A percentile compares a stretch with the other conserved stretches of the same genome.
phyloP scores from a whole-genome alignment of 37 sponge, comb jelly and placozoan species.

The Cliona cf. orientalis region DNA sequence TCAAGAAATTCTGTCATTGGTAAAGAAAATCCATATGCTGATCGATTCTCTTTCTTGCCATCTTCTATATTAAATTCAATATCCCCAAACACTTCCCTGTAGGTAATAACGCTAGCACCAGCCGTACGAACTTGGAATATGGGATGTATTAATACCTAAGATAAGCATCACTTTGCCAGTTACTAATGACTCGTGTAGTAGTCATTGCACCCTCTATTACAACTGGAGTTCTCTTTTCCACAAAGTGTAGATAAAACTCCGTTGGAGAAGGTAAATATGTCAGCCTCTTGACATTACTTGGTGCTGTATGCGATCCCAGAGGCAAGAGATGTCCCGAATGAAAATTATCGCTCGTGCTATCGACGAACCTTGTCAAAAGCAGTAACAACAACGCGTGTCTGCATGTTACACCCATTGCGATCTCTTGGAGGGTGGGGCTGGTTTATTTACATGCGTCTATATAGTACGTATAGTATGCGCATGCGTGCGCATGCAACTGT shows the following conservation, averaged over 20 bases:
- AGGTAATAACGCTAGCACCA: too few species aligned
- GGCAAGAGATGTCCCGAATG: slow-evolving; percentile 83
- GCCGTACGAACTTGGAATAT: too few species aligned
- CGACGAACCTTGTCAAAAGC: too few species aligned
- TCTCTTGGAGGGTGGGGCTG: too few species aligned
- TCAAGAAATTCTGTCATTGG: slow-evolving; percentile 56
- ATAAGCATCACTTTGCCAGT: slow-evolving; percentile 75
- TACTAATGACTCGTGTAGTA: background rate
- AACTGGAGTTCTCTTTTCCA: slow-evolving; percentile 40
- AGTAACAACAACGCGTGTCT: too few species aligned
- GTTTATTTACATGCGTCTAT: too few species aligned
- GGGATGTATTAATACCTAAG: too few species aligned
- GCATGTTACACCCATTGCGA: too few species aligned
- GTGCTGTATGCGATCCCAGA: slow-evolving; percentile 77
- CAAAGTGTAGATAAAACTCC: slow-evolving; percentile 60
- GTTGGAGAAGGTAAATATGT: slow-evolving; percentile 35
- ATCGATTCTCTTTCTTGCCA: slow-evolving; percentile 79
- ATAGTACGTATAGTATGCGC: too few species aligned
- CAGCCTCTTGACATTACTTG: slow-evolving; percentile 34
- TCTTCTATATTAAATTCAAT: slow-evolving; percentile 51
- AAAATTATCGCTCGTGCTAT: too few species aligned
- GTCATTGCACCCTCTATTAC: slow-evolving; percentile 53
- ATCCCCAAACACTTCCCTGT: slow-evolving; percentile 63
- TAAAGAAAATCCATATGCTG: slow-evolving; percentile 2
- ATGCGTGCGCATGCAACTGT: too few species aligned